Base-by-base conservation (phyloP, 2,797 vertebrate genomes). In the Falco columbarius region DNA sequence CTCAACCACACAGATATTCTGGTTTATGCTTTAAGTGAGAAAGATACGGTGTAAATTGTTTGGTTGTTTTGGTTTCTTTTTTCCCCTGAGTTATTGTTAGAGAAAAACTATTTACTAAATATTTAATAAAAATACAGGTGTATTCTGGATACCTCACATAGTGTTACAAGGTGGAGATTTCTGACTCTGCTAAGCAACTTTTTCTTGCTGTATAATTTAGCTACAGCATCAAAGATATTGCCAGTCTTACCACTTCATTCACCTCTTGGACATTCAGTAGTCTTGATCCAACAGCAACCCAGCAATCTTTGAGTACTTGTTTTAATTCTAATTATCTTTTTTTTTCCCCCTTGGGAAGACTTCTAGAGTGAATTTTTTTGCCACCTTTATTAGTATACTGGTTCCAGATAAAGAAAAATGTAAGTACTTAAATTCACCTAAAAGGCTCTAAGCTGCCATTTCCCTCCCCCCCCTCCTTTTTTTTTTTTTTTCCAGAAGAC, bases 11-110 rank as follows among this genome's bases (percentile, higher is more conserved):
- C 1, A 17, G 36, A 38, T 70, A 86, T 76, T 83, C 79, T 93
- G 32, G 32, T 94, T 93, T 80, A 30, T 81, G 27, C 54, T 54
- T 70, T 89, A 89, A 90, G 91, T 62, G 85, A 92, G 72, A 61
- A 44, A 71, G 49, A 92, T 73, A 56, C 0, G 0, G 7, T 7
- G 83, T 68, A 88, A 89, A 67, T 58, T 59, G n/a, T 10, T 36
- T 36, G 36, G 36, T 36, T 36, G 36, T 36, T 36, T 36, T 36
- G 36, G 36, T 10, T 10, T 36, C 36, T 36, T 62, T 12, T 36
- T 68, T 67, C 58, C 12, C 9, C 9, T 30, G n/a, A 79, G 4
- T 63, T 59, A 56, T 76, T 83, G 42, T 93, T 70, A 38, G 26
- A 56, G 18, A 79, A 90, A 56, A 94, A 10, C 6, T 56, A 9